Evolutionary conservation across 2,113 vertebrate species (phyloP).

Genomic region (Elephantulus edwardii): DNA sequence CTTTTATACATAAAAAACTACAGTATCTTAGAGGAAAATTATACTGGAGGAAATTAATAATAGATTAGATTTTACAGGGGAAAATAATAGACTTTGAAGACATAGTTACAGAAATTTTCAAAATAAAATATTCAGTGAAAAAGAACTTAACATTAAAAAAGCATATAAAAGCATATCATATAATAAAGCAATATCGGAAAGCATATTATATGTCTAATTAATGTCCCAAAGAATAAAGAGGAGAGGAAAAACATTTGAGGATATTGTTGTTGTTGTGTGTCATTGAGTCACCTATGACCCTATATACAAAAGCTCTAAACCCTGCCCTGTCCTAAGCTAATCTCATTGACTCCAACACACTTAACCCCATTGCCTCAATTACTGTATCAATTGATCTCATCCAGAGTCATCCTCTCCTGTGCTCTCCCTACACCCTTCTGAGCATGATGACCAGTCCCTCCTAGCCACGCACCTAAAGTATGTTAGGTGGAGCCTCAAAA

Average conservation of each 20-base stretch:
- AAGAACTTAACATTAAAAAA: background rate
- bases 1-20: background rate
- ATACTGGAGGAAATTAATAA: background rate
- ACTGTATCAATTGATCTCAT: background rate
- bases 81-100: background rate
- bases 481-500: too few relatives aligned
- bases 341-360: too few relatives aligned
- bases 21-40: background rate
- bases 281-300: too few relatives aligned
- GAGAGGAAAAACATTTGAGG: background rate
- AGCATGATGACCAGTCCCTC: too few relatives aligned
- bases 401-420: too few relatives aligned
- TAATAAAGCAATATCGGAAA: background rate
- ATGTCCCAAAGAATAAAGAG: background rate
- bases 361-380: background rate
- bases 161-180: background rate
- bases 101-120: background rate
- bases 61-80: background rate
- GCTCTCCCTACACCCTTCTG: too few relatives aligned
- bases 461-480: too few relatives aligned
- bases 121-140: background rate
- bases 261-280: background rate
- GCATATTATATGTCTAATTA: background rate
- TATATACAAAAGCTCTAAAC: too few relatives aligned
- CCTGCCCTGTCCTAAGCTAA: background rate